These are phyloP conservation scores for Sylvia atricapilla DNA, from an alignment of 2,113 vertebrate species.

Conservation along the genomic window DNA sequence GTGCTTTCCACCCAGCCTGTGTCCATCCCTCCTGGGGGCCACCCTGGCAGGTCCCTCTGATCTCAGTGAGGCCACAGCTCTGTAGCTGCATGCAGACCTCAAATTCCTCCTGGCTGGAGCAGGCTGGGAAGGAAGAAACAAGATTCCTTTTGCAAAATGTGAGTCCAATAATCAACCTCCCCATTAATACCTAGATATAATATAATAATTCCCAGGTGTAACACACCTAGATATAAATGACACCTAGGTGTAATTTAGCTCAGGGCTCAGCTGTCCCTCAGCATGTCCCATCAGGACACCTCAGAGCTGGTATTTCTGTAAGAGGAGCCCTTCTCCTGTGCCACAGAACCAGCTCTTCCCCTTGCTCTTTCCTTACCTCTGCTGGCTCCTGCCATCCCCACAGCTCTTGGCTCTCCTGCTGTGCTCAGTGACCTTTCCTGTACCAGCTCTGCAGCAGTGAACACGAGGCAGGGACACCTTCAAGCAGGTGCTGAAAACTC, in stretches of 20 bases:
- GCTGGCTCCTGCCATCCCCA: neutral
- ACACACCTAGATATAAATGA: too few relatives aligned
- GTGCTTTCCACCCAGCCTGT: neutral
- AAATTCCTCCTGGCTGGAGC: neutral
- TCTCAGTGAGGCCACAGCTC: neutral
- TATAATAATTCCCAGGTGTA: too few relatives aligned
- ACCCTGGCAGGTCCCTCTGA: neutral
- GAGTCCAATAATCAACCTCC: neutral
- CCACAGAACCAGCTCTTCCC: neutral
- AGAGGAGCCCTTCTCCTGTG: neutral
- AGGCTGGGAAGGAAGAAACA: neutral
- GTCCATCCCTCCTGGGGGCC: neutral
- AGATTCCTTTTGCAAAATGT: neutral
- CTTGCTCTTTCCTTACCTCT: neutral
- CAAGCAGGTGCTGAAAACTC: neutral
- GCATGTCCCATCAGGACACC: accelerated
- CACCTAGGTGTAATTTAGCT: neutral
- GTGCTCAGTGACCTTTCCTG: neutral
- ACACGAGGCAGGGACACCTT: neutral
- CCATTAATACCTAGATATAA: neutral
- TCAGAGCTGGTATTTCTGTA: neutral
- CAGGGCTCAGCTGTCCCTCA: neutral
- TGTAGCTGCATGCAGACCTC: neutral
- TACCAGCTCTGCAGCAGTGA: neutral
- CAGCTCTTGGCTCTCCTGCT: neutral